phyloP scores from a whole-genome alignment of 2,113 vertebrate genomes.

The Platycercus adscitus region DNA sequence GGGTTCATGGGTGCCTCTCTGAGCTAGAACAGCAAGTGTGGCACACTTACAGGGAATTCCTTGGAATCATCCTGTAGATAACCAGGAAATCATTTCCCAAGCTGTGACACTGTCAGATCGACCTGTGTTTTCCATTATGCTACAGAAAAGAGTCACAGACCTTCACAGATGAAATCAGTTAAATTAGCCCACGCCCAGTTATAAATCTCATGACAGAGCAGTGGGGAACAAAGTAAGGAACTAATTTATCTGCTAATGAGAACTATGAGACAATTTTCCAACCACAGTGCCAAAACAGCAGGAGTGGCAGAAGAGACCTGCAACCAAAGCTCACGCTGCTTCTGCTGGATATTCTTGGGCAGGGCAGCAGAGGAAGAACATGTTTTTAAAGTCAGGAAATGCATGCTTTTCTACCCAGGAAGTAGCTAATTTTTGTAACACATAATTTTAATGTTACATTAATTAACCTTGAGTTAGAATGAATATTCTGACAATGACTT shows the following conservation, averaged over 20 bases:
- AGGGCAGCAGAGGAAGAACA: background rate
- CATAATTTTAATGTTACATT: constrained; percentile 77
- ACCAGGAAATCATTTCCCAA: background rate
- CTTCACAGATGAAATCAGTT: background rate
- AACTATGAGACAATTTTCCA: constrained; percentile 59
- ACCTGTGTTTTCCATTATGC: background rate
- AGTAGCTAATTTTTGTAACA: constrained; percentile 78
- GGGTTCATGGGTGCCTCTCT: background rate
- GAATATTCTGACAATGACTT: constrained; percentile 74
- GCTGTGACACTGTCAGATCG: background rate
- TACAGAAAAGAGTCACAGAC: background rate
- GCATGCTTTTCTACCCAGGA: constrained; percentile 67
- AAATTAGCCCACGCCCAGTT: constrained; percentile 4
- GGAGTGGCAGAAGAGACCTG: constrained; percentile 36
- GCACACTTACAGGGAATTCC: background rate
- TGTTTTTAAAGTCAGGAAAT: constrained; percentile 55
- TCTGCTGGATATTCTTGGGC: background rate
- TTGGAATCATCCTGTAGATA: background rate
- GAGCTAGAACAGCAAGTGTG: background rate
- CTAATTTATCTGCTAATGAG: constrained; percentile 65
- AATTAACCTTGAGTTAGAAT: constrained; percentile 79
- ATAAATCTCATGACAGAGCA: constrained; percentile 56
- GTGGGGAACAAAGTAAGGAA: constrained; percentile 51
- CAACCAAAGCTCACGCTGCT: constrained; percentile 11
- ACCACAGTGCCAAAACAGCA: constrained; percentile 51